Base-by-base conservation (phyloP, 1,140 invertebrate species). In the Lanistes nyassanus region DNA sequence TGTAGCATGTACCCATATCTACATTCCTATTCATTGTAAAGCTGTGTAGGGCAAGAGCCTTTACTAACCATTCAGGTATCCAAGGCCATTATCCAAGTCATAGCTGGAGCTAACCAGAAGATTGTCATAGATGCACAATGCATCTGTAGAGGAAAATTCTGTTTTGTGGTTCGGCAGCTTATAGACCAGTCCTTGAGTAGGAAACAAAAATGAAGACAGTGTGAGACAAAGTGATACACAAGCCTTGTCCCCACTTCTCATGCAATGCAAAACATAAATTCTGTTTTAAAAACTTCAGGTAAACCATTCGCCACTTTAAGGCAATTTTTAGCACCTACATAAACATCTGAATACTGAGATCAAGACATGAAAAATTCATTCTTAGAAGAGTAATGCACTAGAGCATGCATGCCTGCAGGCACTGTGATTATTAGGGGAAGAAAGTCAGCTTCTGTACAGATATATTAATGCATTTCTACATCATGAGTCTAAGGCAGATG, bases 131-230 rank as follows among this genome's bases (percentile, higher is more conserved):
- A 76, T 69, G 51, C 72, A 79, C 34, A 87, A 56, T 51, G 85
- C 81, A 76, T 87, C 85, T 16, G 85, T 87, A 3, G 78, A 81
- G 3, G 84, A 81, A 82, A 85, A 86, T 47, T 84, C 82, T 39
- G 75, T 78, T 26, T 65, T 65, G 70, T 87, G 85, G 79, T 86
- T 87, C 11, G 74, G 42, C 53, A 84, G 51, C 60, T 85, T 86
- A 16, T 60, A 75, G 6, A 84, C 82, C 9, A 79, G 51, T n/a
- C 83, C 86, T 88, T 69, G 56, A 3, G 29, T 23, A 60, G 56
- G 56, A 31, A 60, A 60, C 11, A 31, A n/a, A 60, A 31, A 60
- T 19, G 29, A 60, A 60, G 56, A 0, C 13, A 23, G 51, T 53
- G 23, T 53, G 51, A 53, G 51, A 11, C 23, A 23, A 23, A 53